A percentile compares a stretch with the other conserved stretches of the same genome.
Conservation (phyloP, 2,797 vertebrate species). For the Acridotheres tristis region DNA sequence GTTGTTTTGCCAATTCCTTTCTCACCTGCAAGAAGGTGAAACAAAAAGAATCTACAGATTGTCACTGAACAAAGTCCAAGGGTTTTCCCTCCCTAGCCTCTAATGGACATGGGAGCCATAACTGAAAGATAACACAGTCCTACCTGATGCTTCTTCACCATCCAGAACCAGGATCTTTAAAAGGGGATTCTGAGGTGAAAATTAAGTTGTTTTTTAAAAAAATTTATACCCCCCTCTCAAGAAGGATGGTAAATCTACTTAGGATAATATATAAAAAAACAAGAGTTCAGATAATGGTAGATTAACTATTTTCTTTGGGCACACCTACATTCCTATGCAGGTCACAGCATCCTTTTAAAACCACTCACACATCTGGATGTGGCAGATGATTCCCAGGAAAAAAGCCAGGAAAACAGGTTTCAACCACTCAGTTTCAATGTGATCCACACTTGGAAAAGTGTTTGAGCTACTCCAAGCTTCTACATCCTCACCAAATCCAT, state of each 20-base stretch:
- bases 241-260: neutral
- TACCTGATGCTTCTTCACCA: neutral
- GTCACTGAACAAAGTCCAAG: neutral
- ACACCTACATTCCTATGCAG: neutral
- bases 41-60: neutral
- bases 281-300: neutral
- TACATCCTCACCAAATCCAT: neutral
- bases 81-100: neutral
- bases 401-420: neutral
- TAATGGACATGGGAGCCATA: neutral
- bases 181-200: neutral
- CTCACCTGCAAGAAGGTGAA: slow-evolving; percentile 82
- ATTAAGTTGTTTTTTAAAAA: neutral
- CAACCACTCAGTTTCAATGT: neutral
- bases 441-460: neutral
- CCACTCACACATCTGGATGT: neutral
- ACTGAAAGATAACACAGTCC: neutral
- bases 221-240: rapidly evolving
- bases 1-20: slow-evolving; percentile 95
- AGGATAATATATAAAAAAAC: neutral
- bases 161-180: neutral
- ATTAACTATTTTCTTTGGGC: neutral
- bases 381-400: neutral
- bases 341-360: neutral
- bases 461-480: neutral